A percentile compares a stretch with the other conserved stretches of the same genome.
phyloP scores from a whole-genome alignment of 2,888 invertebrate genomes.

The Timema cristinae region DNA sequence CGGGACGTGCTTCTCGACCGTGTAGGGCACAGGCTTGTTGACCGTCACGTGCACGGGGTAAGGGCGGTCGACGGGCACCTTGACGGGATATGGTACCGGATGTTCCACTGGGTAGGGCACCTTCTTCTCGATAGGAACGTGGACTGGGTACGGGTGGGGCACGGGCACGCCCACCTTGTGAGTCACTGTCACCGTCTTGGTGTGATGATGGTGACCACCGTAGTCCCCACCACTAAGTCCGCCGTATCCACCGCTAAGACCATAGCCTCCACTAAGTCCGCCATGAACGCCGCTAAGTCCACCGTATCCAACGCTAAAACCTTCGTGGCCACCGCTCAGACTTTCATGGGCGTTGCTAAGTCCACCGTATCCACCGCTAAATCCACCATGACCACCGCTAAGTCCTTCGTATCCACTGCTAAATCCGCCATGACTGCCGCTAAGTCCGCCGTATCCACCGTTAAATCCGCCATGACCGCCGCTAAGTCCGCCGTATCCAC shows the following conservation, averaged over 20 bases:
- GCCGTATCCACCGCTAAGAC: background rate
- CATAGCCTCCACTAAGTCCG: constrained; percentile 16
- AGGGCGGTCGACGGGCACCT: constrained; percentile 27
- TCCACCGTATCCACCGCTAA: too few relatives aligned
- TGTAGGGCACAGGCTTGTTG: constrained; percentile 28
- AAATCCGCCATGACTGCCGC: too few relatives aligned
- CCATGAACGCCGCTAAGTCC: background rate
- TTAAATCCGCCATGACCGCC: too few relatives aligned
- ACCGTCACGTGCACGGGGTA: constrained; percentile 26
- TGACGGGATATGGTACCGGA: constrained; percentile 48
- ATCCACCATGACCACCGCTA: too few relatives aligned
- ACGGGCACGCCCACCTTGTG: constrained; percentile 21
- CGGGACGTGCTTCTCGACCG: constrained; percentile 26
- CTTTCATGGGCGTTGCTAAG: too few relatives aligned
- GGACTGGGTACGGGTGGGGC: constrained; percentile 25
- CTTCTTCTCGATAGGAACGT: constrained; percentile 45
- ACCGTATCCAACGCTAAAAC: background rate
- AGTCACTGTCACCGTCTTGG: constrained; percentile 24
- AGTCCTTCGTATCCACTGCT: too few relatives aligned
- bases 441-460: too few relatives aligned
- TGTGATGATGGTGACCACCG: background rate
- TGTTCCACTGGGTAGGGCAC: constrained; percentile 60
- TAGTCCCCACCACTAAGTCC: background rate
- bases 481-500: too few relatives aligned
- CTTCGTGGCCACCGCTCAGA: constrained; percentile 6